Evolutionary conservation across 2,797 vertebrate genomes (phyloP).

Genomic region (Notoglanidium macrostoma): DNA sequence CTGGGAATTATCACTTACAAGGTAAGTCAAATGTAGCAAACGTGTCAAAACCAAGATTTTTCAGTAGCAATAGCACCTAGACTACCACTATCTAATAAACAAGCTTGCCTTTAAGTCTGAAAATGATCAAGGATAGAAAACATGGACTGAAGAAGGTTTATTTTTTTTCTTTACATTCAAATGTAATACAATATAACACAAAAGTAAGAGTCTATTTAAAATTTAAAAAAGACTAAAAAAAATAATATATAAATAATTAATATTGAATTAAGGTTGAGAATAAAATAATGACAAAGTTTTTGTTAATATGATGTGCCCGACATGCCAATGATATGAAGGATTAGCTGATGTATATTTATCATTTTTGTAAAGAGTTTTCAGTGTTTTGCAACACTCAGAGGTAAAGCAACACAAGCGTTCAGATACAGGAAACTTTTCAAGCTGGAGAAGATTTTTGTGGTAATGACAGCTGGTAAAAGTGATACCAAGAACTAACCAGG

Average conservation of each 20-base stretch:
- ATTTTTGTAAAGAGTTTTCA: background rate
- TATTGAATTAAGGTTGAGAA: no score
- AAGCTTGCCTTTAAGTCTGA: background rate
- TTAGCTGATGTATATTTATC: background rate
- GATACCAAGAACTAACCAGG: no score
- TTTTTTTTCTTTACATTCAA: background rate
- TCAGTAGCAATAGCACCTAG: background rate
- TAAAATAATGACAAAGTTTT: no score
- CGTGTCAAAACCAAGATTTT: background rate
- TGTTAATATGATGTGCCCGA: no score
- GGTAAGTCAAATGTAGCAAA: background rate
- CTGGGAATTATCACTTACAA: background rate
- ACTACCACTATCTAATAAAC: background rate
- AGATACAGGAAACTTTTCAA: background rate
- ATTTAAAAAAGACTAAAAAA: no score
- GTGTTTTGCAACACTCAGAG: background rate
- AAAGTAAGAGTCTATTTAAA: no score
- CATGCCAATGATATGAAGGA: no score
- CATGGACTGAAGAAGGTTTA: background rate
- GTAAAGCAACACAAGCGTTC: background rate
- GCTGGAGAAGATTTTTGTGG: no score
- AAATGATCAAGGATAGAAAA: background rate
- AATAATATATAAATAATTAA: background rate
- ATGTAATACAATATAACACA: background rate
- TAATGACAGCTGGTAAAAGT: no score